Conservation (phyloP, 2,113 vertebrate species). For the Echinops telfairi region DNA sequence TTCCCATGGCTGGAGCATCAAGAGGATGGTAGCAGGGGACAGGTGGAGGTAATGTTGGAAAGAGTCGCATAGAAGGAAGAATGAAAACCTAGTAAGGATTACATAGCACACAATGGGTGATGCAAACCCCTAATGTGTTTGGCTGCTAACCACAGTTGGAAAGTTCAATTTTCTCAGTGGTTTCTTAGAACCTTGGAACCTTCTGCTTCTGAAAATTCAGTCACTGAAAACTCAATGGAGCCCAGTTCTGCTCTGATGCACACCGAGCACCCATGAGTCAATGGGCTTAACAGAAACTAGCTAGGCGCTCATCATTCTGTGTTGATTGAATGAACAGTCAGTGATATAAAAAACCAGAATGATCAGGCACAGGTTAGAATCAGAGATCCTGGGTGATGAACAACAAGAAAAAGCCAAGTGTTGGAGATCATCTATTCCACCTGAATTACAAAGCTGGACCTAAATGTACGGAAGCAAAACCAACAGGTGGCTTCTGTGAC, state of each 20-base stretch:
- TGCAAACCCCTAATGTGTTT: neutral
- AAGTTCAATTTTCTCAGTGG: neutral
- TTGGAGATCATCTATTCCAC: neutral
- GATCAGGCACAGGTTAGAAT: neutral
- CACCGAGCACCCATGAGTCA: neutral
- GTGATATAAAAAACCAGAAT: neutral
- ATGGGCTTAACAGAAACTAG: neutral
- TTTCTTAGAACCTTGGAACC: neutral
- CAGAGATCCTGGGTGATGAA: neutral
- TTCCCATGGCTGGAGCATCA: neutral
- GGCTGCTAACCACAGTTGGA: neutral
- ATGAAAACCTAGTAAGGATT: neutral
- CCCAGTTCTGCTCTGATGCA: neutral
- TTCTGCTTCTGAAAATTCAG: neutral
- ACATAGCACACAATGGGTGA: neutral
- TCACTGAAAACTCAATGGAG: neutral
- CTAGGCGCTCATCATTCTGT: neutral
- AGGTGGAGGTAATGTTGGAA: neutral
- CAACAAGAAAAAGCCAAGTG: neutral
- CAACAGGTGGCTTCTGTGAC: accelerated
- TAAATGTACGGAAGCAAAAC: no score
- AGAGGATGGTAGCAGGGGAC: neutral
- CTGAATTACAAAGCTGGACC: no score
- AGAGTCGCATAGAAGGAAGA: neutral
- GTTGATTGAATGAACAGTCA: neutral